phyloP scores from a whole-genome alignment of 1,140 invertebrate genomes.

The Drosophila serrata region DNA sequence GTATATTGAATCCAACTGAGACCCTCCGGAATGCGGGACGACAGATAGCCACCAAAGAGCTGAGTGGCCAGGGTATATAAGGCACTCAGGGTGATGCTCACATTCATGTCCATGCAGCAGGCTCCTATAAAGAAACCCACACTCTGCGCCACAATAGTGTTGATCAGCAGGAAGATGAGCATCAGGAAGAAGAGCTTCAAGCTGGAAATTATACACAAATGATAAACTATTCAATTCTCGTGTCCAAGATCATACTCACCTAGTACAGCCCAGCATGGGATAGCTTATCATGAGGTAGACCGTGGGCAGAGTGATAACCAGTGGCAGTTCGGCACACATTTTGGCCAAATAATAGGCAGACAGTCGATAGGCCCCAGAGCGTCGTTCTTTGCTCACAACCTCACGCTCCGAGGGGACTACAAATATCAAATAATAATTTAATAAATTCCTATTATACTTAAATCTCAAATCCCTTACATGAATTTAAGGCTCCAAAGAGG shows the following conservation, averaged over 20 bases:
- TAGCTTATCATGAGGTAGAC: slow-evolving; percentile 93
- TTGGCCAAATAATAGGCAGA: slow-evolving; percentile 95
- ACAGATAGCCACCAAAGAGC: slow-evolving; percentile 92
- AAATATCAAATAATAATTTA: not conserved
- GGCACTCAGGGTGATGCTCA: slow-evolving; percentile 92
- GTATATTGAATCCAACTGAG: slow-evolving; percentile 93
- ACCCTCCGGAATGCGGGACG: slow-evolving; percentile 92
- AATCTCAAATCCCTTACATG: slow-evolving; percentile 85
- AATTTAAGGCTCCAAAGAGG: slow-evolving; percentile 92
- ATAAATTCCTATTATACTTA: not conserved
- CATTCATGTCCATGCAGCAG: slow-evolving; percentile 92
- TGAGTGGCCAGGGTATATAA: slow-evolving; percentile 93
- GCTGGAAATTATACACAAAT: slow-evolving; percentile 79
- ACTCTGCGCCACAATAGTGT: slow-evolving; percentile 93
- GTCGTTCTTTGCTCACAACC: slow-evolving; percentile 93
- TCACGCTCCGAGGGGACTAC: slow-evolving; percentile 93
- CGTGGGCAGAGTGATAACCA: slow-evolving; percentile 92
- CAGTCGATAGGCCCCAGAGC: slow-evolving; percentile 92
- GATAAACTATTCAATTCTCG: not conserved
- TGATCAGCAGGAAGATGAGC: slow-evolving; percentile 91
- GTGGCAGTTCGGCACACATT: slow-evolving; percentile 93
- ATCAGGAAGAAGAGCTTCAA: slow-evolving; percentile 90
- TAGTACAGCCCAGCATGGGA: slow-evolving; percentile 89
- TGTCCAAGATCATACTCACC: slow-evolving; percentile 40
- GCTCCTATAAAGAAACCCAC: slow-evolving; percentile 94